Percentiles rank a stretch among this genome's conserved stretches.
These are phyloP conservation scores for Microcebus murinus DNA, from an alignment of 2,113 vertebrate genomes.

Conservation along the genomic window DNA sequence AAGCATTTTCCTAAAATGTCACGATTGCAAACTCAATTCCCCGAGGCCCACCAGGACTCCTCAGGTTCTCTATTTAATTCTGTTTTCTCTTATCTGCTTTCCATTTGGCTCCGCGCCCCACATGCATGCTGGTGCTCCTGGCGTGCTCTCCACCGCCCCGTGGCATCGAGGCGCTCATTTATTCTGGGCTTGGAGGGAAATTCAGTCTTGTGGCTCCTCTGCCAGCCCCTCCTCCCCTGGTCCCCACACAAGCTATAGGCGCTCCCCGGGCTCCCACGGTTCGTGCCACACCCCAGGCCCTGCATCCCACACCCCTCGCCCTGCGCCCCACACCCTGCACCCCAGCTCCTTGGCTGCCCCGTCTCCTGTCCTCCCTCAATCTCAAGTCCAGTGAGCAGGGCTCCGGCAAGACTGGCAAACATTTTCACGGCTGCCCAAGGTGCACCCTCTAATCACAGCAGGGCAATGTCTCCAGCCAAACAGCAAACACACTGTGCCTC, in stretches of 20 bases:
- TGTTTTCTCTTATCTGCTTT: neutral
- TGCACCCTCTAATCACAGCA: neutral
- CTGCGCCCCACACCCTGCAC: accelerated
- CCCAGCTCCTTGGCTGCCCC: accelerated
- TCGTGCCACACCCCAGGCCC: no score
- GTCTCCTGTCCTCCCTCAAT: neutral
- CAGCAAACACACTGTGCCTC: neutral
- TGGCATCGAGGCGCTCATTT: neutral
- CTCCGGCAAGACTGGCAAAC: neutral
- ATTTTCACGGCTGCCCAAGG: accelerated
- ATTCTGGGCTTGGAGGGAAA: neutral
- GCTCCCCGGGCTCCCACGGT: neutral
- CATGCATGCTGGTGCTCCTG: neutral
- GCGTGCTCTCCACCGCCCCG: neutral
- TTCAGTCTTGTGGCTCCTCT: neutral
- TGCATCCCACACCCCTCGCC: no score
- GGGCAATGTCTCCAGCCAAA: neutral
- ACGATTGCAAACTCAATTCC: neutral
- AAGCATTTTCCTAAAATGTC: neutral
- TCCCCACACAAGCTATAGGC: no score
- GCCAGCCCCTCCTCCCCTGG: neutral
- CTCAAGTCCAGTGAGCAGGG: neutral
- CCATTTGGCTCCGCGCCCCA: neutral
- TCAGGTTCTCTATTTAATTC: neutral
- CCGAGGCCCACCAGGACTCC: neutral